These are phyloP conservation scores for Plutella xylostella DNA, from an alignment of 2,888 invertebrate species.

Conservation along the genomic window DNA sequence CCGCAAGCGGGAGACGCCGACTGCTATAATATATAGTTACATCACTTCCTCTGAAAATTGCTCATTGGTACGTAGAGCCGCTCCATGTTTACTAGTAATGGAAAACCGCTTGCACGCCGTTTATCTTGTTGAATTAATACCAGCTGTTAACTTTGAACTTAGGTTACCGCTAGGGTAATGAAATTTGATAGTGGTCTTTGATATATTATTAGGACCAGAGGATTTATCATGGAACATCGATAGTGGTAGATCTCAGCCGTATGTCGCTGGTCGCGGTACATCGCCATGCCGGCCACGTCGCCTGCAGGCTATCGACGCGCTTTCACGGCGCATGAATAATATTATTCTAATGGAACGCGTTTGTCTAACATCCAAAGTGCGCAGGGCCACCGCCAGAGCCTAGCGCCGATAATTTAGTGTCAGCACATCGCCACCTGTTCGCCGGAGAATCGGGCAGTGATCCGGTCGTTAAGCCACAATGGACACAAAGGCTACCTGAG, in stretches of 20 bases:
- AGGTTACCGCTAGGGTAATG: slow-evolving; percentile 24
- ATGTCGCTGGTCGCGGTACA: slow-evolving; percentile 21
- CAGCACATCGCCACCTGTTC: slow-evolving; percentile 46
- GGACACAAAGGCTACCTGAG: slow-evolving; percentile 40
- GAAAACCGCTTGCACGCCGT: slow-evolving; percentile 23
- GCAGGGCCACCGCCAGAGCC: slow-evolving; percentile 33
- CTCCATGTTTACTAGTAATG: slow-evolving; percentile 21
- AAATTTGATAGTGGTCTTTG: slow-evolving; percentile 30
- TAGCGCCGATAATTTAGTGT: slow-evolving; percentile 25
- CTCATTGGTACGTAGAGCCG: slow-evolving; percentile 30
- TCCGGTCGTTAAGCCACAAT: slow-evolving; percentile 57
- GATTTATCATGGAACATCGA: slow-evolving; percentile 24
- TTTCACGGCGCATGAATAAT: slow-evolving; percentile 61
- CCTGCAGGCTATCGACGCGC: slow-evolving; percentile 52
- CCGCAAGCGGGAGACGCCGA: slow-evolving; percentile 3
- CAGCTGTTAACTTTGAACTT: slow-evolving; percentile 4
- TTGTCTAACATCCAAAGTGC: slow-evolving; percentile 58
- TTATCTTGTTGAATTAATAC: slow-evolving; percentile 6
- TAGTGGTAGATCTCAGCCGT: no score
- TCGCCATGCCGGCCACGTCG: slow-evolving; percentile 51
- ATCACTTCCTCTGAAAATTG: slow-evolving; percentile 45
- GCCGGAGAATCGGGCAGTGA: slow-evolving; percentile 32
- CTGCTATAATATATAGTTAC: slow-evolving; percentile 26
- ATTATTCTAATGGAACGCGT: slow-evolving; percentile 60
- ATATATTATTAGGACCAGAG: slow-evolving; percentile 10